phyloP scores from a whole-genome alignment of 2,888 invertebrate species.

The Cephus runcator region DNA sequence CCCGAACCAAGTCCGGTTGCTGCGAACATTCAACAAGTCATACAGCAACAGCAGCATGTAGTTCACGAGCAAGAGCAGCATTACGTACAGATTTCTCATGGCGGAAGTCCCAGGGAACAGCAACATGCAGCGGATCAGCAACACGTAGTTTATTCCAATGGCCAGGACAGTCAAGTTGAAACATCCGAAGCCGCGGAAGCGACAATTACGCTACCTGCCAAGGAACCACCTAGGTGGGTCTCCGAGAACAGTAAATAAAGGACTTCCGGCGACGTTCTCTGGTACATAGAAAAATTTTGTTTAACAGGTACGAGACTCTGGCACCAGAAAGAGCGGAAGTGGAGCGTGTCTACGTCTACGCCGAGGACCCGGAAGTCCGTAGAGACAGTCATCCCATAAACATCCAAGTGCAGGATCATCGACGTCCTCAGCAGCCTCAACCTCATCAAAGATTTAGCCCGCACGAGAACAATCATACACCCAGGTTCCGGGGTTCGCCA shows the following conservation, averaged over 20 bases:
- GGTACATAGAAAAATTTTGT: background rate
- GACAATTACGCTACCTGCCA: slow-evolving; percentile 62
- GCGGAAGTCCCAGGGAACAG: slow-evolving; percentile 44
- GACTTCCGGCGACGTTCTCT: background rate
- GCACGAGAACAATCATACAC: slow-evolving; percentile 36
- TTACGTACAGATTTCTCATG: slow-evolving; percentile 48
- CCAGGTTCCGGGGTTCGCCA: slow-evolving; percentile 40
- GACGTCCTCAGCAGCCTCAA: slow-evolving; percentile 33
- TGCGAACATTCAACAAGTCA: slow-evolving; percentile 38
- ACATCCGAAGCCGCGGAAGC: slow-evolving; percentile 55
- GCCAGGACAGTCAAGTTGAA: slow-evolving; percentile 47
- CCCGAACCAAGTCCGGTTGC: slow-evolving; percentile 40
- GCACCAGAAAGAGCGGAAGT: slow-evolving; percentile 51
- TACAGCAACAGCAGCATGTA: slow-evolving; percentile 24
- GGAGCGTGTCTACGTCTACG: slow-evolving; percentile 48
- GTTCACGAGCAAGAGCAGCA: slow-evolving; percentile 35
- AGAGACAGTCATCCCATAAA: slow-evolving; percentile 46
- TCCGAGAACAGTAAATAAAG: background rate
- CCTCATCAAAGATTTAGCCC: slow-evolving; percentile 54
- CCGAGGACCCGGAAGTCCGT: slow-evolving; percentile 41
- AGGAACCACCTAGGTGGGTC: slow-evolving; percentile 59
- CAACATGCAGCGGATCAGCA: slow-evolving; percentile 31
- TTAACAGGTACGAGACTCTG: slow-evolving; percentile 52
- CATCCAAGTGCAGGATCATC: slow-evolving; percentile 43
- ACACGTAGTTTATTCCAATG: slow-evolving; percentile 53